These are phyloP conservation scores for Neosilurus hyrtlii DNA, from an alignment of 2,797 vertebrate species.

Conservation along the genomic window DNA sequence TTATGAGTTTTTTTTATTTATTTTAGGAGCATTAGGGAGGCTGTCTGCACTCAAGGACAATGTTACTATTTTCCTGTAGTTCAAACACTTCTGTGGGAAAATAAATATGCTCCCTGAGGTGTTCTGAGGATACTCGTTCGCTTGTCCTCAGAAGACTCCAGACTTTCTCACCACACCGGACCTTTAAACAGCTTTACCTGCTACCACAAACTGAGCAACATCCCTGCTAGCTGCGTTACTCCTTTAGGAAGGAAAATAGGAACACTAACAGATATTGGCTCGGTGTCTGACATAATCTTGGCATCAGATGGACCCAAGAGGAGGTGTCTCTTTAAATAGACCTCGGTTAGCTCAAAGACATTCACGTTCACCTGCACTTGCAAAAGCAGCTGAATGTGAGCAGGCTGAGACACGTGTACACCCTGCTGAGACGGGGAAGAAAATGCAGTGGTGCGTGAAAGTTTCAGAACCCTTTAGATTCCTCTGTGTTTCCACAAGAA, in stretches of 20 bases:
- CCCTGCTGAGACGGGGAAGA: not conserved
- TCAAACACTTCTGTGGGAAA: conserved; percentile 5
- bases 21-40: not conserved
- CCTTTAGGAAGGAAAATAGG: no score
- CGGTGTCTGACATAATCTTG: not conserved
- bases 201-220: no score
- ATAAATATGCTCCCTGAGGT: not conserved
- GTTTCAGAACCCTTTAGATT: no score
- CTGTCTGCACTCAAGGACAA: conserved; percentile 26
- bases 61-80: not conserved
- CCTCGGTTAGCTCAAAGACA: not conserved
- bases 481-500: no score
- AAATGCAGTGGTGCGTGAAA: not conserved
- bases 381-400: not conserved
- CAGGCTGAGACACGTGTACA: not conserved
- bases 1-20: not conserved
- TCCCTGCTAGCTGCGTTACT: not conserved
- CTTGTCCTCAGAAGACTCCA: not conserved
- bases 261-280: not conserved
- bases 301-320: not conserved
- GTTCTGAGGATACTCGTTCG: not conserved
- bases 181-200: not conserved
- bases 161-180: not conserved
- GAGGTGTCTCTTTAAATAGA: conserved; percentile 16
- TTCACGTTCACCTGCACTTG: not conserved